These are phyloP conservation scores for Epizoanthus stellaris DNA, from an alignment of 92 coral and sea anemone species.

Conservation along the genomic window DNA sequence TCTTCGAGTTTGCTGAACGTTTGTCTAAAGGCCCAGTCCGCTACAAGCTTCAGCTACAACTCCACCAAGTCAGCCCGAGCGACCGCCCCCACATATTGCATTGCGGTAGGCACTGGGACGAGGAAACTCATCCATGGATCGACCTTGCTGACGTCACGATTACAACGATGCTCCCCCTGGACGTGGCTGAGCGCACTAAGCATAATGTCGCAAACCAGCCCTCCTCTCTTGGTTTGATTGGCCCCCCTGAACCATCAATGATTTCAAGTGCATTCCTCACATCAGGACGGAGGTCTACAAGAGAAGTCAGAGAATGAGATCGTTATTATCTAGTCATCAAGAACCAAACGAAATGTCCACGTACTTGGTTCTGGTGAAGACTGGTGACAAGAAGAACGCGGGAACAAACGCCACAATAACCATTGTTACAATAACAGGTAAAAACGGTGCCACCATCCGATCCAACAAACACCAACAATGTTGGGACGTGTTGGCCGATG, in stretches of 20 bases:
- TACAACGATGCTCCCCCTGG: conserved; percentile 71
- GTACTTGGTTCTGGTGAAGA: conserved; percentile 63
- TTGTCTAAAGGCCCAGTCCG: conserved; percentile 62
- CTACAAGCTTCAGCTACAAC: conserved; percentile 87
- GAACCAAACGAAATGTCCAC: conserved; percentile 46
- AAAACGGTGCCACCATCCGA: too few relatives aligned
- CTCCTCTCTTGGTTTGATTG: conserved; percentile 53
- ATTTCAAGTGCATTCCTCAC: conserved; percentile 70
- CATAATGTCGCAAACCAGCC: conserved; percentile 68
- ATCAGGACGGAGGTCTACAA: conserved; percentile 72
- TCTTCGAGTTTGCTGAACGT: conserved; percentile 65
- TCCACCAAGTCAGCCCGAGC: conserved; percentile 65
- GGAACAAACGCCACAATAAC: conserved; percentile 67
- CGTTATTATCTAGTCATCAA: conserved; percentile 2
- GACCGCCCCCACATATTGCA: conserved; percentile 83
- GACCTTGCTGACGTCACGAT: conserved; percentile 90
- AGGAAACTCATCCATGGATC: conserved; percentile 88
- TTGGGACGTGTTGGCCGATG: too few relatives aligned
- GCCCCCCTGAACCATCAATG: conserved; percentile 78
- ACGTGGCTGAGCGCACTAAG: conserved; percentile 68
- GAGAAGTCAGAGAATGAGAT: conserved; percentile 62
- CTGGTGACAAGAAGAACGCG: conserved; percentile 59
- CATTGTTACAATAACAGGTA: conserved; percentile 71
- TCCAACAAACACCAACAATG: too few relatives aligned
- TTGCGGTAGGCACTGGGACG: conserved; percentile 79